A percentile compares a stretch with the other conserved stretches of the same genome.
These are phyloP conservation scores for Orestias chungarensis DNA, from an alignment of 2,797 vertebrate genomes.

Conservation along the genomic window DNA sequence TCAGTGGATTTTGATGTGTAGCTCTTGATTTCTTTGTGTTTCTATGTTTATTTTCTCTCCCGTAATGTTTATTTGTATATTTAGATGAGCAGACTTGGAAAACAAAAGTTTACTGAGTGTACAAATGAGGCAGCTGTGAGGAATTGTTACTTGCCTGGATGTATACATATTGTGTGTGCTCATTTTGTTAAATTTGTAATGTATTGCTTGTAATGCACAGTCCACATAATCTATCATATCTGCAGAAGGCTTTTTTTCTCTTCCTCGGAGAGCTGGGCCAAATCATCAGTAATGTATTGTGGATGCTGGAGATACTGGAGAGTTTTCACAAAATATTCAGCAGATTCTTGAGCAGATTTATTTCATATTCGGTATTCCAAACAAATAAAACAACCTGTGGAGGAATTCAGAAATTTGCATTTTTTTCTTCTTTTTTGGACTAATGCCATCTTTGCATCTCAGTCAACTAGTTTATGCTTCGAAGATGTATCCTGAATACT, in stretches of 20 bases:
- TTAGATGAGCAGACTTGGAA: neutral
- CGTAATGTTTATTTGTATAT: neutral
- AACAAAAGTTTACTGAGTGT: neutral
- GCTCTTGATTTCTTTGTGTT: neutral
- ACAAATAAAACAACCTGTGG: neutral
- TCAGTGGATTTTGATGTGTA: conserved; percentile 2
- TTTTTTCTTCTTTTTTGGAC: neutral
- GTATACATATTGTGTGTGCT: conserved; percentile 19
- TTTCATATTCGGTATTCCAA: conserved; percentile 8
- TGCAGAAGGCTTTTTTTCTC: neutral
- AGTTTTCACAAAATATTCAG: conserved; percentile 21
- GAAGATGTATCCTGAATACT: neutral
- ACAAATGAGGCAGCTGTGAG: conserved; percentile 2
- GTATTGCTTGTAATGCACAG: conserved; percentile 15
- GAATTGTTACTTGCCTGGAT: conserved; percentile 7
- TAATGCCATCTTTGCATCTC: neutral
- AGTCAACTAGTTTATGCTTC: neutral
- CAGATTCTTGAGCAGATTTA: neutral
- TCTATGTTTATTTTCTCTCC: neutral
- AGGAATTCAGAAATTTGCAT: conserved; percentile 1
- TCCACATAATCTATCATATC: conserved; percentile 22
- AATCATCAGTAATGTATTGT: conserved; percentile 41
- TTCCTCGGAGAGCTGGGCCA: conserved; percentile 2
- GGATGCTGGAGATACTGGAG: conserved; percentile 30
- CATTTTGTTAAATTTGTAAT: conserved; percentile 20